phyloP scores from a whole-genome alignment of 2,888 invertebrate species.

The Agonum fuliginosum region DNA sequence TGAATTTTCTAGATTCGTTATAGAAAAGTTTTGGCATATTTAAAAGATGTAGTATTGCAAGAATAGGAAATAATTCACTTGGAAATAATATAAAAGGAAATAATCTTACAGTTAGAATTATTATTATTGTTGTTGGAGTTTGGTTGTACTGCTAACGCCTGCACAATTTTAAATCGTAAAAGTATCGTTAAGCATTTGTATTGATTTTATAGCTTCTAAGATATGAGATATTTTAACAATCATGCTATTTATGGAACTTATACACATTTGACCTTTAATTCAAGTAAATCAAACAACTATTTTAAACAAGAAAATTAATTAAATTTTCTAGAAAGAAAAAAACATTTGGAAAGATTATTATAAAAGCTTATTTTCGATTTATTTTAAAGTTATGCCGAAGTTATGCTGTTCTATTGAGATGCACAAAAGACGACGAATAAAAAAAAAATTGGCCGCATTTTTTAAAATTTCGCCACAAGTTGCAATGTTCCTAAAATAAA shows the following conservation, averaged over 20 bases:
- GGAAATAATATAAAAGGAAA: too few species aligned
- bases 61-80: too few species aligned
- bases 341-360: too few species aligned
- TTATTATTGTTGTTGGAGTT: too few species aligned
- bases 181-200: background rate
- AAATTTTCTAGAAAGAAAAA: too few species aligned
- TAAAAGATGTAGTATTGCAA: too few species aligned
- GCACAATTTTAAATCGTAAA: slow-evolving; percentile 9
- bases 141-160: too few species aligned
- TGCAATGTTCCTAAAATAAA: background rate
- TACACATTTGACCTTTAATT: slow-evolving; percentile 7
- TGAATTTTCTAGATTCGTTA: background rate
- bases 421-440: background rate
- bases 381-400: too few species aligned
- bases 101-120: too few species aligned
- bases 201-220: slow-evolving; percentile 26
- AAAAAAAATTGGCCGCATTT: background rate
- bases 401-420: too few species aligned
- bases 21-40: too few species aligned
- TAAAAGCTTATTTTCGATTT: too few species aligned
- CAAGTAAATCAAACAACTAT: background rate
- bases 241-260: slow-evolving; percentile 25
- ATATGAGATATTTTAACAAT: slow-evolving; percentile 9
- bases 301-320: background rate
- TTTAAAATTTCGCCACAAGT: background rate